Conservation (phyloP, 2,797 vertebrate genomes). For the Acanthis flammea region DNA sequence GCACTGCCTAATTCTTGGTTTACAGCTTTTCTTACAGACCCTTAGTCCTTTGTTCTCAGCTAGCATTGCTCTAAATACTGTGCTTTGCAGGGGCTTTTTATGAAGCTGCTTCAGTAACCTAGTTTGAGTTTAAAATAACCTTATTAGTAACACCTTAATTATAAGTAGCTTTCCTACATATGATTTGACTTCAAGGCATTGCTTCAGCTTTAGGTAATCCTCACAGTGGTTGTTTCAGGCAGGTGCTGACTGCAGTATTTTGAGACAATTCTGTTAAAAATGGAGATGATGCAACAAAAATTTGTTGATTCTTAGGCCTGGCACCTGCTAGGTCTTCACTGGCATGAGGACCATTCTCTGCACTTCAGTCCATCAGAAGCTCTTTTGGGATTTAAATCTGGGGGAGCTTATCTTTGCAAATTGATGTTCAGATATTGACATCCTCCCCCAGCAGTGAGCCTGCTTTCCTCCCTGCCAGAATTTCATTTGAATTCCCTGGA, state of each 20-base stretch:
- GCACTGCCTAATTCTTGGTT: neutral
- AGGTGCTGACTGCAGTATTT: neutral
- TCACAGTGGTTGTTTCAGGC: neutral
- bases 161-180: slow-evolving; percentile 35
- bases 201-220: neutral
- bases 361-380: neutral
- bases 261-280: neutral
- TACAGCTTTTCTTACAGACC: neutral
- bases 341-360: neutral
- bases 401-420: neutral
- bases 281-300: neutral
- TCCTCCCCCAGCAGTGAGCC: neutral
- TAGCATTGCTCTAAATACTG: neutral
- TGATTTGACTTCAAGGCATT: neutral
- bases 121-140: slow-evolving; percentile 56
- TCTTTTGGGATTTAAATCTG: neutral
- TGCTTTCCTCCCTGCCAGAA: neutral
- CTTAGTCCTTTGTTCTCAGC: neutral
- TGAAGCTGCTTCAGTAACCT: slow-evolving; percentile 26
- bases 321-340: neutral
- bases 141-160: slow-evolving; percentile 25
- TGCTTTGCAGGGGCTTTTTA: neutral
- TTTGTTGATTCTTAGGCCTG: neutral
- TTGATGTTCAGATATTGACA: neutral
- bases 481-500: slow-evolving; percentile 33